These are phyloP conservation scores for Hyperoodon ampullatus DNA, from an alignment of 2,113 vertebrate genomes.

Conservation along the genomic window DNA sequence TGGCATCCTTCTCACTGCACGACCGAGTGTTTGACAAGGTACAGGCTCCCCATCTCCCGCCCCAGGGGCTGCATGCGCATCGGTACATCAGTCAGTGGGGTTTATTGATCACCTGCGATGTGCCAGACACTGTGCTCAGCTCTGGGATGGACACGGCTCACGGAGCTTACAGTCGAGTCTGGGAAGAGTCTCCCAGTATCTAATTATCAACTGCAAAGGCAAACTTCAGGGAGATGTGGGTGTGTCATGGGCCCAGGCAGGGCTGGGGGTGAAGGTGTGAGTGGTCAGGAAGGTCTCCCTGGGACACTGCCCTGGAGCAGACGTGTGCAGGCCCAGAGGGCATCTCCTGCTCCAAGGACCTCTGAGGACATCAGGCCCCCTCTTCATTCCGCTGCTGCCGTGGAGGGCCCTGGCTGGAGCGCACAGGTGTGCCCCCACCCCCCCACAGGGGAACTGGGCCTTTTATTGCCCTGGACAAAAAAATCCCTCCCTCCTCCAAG, in stretches of 20 bases:
- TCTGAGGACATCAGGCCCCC: fast-evolving
- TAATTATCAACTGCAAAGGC: background rate
- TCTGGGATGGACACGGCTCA: background rate
- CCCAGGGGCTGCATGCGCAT: fast-evolving
- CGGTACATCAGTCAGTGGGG: fast-evolving
- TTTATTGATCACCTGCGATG: fast-evolving
- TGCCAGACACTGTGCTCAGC: background rate
- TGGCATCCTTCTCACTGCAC: constrained; percentile 84
- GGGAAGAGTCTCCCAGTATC: background rate
- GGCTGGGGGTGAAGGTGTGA: background rate
- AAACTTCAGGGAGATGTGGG: background rate
- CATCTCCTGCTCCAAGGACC: background rate
- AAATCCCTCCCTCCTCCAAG: background rate
- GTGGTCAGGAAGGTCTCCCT: background rate
- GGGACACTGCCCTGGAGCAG: no score
- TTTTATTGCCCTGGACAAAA: background rate
- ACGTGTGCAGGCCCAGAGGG: background rate
- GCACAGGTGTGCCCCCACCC: no score
- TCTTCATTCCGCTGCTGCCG: fast-evolving
- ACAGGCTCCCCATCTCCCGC: background rate
- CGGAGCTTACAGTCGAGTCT: fast-evolving
- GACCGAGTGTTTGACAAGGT: constrained; percentile 87
- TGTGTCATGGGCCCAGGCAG: fast-evolving
- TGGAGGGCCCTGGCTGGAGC: background rate
- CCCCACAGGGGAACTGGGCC: background rate